Base-by-base conservation (phyloP, 2,888 invertebrate genomes). In the Exocentrus adspersus region DNA sequence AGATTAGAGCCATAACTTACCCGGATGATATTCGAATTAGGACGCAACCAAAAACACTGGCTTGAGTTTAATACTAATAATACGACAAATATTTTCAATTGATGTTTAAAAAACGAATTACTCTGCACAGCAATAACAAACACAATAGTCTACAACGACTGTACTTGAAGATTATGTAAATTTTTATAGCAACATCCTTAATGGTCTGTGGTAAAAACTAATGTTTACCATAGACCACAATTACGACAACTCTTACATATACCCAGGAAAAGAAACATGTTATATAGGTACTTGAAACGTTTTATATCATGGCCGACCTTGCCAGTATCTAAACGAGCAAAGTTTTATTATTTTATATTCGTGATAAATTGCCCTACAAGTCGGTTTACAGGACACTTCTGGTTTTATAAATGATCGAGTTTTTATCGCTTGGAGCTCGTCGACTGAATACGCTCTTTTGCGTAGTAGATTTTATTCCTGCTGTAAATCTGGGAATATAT, bases 341-440 rank as follows among this genome's bases (percentile, higher is more conserved):
- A 65, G 59, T 65, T 65, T 65, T 50, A 65, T 65, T 65, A 60
- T 60, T 65, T 65, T 50, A 37, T 56, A 60, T 51, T 62, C 54
- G 54, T 65, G 65, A 65, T 65, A 65, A 65, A 65, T 65, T 56
- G 59, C 43, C 30, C 37, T 43, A 41, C 43, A 65, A 54, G 61
- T 58, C 53, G 61, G 53, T 61, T 59, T 58, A 53, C 65, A 32
- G 53, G 61, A 65, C 54, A 43, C 37, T 65, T 61, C 58, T 50
- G 24, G 16, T 61, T 58, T 65, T 60, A 60, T 57, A 60, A 64
- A 60, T 60, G 64, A 56, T 52, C 46, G 52, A 28, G 53, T 53
- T 61, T 61, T 65, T 50, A 48, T 54, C 54, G 54, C 54, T 14
- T 24, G 2, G 4, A 7, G 2, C 42, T 4, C 24, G 14, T 12